A percentile compares a stretch with the other conserved stretches of the same genome.
These are phyloP conservation scores for Podarcis siculus DNA, from an alignment of 2,797 vertebrate genomes.

Conservation along the genomic window DNA sequence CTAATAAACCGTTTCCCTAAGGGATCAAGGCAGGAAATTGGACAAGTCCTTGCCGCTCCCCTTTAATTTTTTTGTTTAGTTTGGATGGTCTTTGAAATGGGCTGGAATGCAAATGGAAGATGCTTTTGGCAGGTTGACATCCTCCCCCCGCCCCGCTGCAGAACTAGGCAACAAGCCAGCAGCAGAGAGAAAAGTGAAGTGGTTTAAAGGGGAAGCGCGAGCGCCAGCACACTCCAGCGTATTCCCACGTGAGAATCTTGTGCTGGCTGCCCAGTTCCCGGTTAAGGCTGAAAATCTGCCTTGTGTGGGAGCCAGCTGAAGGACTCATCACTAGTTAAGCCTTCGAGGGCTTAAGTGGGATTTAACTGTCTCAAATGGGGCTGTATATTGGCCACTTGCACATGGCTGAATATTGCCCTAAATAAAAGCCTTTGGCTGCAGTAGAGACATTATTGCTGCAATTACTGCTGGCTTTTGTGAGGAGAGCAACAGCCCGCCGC, in stretches of 20 bases:
- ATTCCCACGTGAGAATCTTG: constrained; percentile 64
- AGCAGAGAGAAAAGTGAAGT: constrained; percentile 67
- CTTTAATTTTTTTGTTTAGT: constrained; percentile 53
- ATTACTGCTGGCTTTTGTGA: constrained; percentile 49
- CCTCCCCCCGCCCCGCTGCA: constrained; percentile 33
- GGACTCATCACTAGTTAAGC: constrained; percentile 45
- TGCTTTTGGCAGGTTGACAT: constrained; percentile 75
- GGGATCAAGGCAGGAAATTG: constrained; percentile 72
- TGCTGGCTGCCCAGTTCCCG: constrained; percentile 63
- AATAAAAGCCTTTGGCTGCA: constrained; percentile 53
- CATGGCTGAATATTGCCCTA: constrained; percentile 54
- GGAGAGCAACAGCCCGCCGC: constrained; percentile 31
- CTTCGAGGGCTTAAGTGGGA: constrained; percentile 42
- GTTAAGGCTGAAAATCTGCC: constrained; percentile 64
- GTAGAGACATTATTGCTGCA: constrained; percentile 50
- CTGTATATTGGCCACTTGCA: constrained; percentile 37
- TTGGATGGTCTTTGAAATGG: constrained; percentile 72
- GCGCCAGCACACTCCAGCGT: constrained; percentile 61
- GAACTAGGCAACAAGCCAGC: constrained; percentile 72
- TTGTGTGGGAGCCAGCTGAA: constrained; percentile 55
- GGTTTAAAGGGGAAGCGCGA: constrained; percentile 63
- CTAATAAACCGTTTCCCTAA: constrained; percentile 71
- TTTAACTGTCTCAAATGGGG: constrained; percentile 32
- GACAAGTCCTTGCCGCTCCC: constrained; percentile 69
- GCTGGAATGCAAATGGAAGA: constrained; percentile 74